Conservation (phyloP, 2,888 invertebrate genomes). For the Antheraea yamamai region DNA sequence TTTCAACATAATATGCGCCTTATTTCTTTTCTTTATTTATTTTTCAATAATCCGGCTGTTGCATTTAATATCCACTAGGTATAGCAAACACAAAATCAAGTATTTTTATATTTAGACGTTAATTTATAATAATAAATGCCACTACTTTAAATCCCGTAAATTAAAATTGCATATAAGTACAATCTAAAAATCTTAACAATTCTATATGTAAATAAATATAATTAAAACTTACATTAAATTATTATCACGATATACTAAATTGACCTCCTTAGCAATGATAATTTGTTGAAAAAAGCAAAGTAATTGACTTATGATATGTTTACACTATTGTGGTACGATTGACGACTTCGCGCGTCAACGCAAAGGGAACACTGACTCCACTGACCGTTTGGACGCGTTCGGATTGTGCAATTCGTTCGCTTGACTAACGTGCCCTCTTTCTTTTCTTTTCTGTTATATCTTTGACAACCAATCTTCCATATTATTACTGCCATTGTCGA, state of each 20-base stretch:
- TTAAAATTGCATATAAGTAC: background rate
- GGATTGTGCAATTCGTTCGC: background rate
- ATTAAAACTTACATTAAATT: constrained; percentile 1
- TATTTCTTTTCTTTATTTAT: no score
- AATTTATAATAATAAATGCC: background rate
- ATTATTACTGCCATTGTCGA: no score
- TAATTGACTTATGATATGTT: background rate
- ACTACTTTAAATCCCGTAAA: no score
- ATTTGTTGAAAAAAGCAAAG: background rate
- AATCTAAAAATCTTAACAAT: background rate
- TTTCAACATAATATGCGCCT: background rate
- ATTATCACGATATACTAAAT: background rate
- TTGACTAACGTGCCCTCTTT: background rate
- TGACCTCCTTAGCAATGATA: background rate
- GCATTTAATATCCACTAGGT: no score
- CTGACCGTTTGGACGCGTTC: constrained; percentile 3
- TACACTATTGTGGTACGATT: background rate
- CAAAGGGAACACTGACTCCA: background rate
- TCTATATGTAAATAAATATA: background rate
- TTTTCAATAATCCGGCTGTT: no score
- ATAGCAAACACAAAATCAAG: no score
- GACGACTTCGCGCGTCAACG: constrained; percentile 3
- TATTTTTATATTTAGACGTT: background rate
- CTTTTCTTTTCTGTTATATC: background rate
- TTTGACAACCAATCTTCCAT: no score